These are phyloP conservation scores for Smutsia temminckii DNA, from an alignment of 2,797 vertebrate genomes.

Conservation along the genomic window DNA sequence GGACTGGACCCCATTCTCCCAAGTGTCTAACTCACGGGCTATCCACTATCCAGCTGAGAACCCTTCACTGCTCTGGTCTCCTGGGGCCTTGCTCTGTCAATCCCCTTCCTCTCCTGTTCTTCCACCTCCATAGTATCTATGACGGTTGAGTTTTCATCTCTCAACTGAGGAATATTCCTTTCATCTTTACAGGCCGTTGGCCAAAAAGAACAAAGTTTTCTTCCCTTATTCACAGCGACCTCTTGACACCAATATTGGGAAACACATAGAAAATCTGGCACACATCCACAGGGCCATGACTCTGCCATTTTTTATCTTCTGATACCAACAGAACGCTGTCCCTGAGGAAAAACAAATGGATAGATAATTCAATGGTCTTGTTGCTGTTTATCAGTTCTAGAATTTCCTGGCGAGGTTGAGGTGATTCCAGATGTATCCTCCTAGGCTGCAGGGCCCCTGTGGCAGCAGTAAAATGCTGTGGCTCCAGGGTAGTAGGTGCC, in stretches of 20 bases:
- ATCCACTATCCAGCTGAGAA: neutral
- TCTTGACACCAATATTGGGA: neutral
- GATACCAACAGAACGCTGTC: neutral
- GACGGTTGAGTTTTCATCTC: neutral
- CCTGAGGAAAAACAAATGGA: neutral
- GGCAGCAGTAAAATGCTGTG: neutral
- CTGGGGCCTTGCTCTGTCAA: neutral
- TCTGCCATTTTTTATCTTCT: slow-evolving; percentile 29
- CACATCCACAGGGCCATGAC: neutral
- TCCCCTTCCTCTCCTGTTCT: neutral
- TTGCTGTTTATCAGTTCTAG: neutral
- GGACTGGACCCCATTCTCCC: neutral
- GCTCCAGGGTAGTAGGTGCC: neutral
- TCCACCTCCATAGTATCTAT: neutral
- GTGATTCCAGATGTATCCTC: neutral
- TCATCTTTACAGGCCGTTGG: neutral
- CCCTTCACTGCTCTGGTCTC: neutral
- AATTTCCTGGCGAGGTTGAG: neutral
- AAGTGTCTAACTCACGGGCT: fast-evolving
- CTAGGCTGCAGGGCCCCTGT: neutral
- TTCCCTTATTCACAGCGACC: neutral
- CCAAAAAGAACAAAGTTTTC: slow-evolving; percentile 44
- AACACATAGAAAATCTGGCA: slow-evolving; percentile 6
- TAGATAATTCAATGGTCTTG: neutral
- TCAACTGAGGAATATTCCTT: neutral